Evolutionary conservation across 2,113 vertebrate genomes (phyloP).

Genomic region (Hepsetus odoe): DNA sequence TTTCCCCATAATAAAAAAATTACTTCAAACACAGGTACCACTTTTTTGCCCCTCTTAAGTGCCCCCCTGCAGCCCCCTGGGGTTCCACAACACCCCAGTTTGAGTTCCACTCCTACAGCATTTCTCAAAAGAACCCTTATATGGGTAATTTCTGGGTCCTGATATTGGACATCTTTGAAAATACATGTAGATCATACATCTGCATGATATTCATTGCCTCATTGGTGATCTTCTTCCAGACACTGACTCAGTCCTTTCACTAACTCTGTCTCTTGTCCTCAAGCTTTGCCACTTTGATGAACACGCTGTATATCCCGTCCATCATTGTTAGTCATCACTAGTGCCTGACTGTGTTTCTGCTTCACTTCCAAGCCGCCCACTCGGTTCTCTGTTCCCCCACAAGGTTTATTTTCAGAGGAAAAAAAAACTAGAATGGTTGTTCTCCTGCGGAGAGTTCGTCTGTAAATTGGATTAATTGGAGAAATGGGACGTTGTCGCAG

Average conservation of each 20-base stretch:
- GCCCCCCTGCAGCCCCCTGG: no score
- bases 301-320: background rate
- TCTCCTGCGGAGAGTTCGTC: conserved; percentile 2
- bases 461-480: conserved; percentile 30
- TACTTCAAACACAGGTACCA: no score
- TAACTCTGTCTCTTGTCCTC: background rate
- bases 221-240: background rate
- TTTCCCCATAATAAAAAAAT: no score
- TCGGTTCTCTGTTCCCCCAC: background rate
- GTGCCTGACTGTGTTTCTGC: background rate
- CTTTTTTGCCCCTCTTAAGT: no score
- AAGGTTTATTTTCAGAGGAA: conserved; percentile 10
- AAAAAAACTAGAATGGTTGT: background rate
- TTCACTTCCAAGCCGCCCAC: background rate
- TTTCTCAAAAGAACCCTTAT: no score
- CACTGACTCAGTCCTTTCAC: background rate
- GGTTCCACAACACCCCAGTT: no score
- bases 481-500: conserved; percentile 17
- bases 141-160: no score
- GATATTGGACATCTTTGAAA: no score
- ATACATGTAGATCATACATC: no score
- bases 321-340: background rate
- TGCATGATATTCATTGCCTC: no score
- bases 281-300: background rate
- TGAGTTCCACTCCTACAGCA: no score